Percentiles rank a stretch among this genome's conserved stretches.
These are phyloP conservation scores for Quadriops clusia DNA, from an alignment of 2,888 invertebrate species.

Conservation along the genomic window DNA sequence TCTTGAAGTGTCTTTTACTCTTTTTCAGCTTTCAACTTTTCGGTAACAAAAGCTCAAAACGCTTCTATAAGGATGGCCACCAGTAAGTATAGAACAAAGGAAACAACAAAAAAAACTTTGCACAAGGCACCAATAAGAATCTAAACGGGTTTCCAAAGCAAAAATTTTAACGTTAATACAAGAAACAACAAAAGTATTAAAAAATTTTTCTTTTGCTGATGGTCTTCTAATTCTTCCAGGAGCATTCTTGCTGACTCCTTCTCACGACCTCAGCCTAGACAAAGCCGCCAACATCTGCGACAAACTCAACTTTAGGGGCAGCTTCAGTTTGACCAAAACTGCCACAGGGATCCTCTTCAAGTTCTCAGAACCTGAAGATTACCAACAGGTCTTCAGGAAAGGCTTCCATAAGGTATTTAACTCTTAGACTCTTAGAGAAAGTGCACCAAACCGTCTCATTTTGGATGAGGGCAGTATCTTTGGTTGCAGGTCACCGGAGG, in stretches of 20 bases:
- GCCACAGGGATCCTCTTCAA: slow-evolving; percentile 82
- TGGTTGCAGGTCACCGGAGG: slow-evolving; percentile 58
- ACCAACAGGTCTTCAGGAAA: slow-evolving; percentile 75
- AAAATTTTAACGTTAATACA: too few species aligned
- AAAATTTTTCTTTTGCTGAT: too few species aligned
- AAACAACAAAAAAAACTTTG: not conserved
- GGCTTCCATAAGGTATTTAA: slow-evolving; percentile 53
- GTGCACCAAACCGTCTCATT: not conserved
- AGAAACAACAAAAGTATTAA: too few species aligned
- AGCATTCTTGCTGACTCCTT: slow-evolving; percentile 74
- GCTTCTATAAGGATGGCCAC: too few species aligned
- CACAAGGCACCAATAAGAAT: not conserved
- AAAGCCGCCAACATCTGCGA: slow-evolving; percentile 77
- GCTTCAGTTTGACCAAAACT: slow-evolving; percentile 77
- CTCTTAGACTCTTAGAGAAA: not conserved
- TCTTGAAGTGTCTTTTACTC: too few species aligned
- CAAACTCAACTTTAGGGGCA: slow-evolving; percentile 79
- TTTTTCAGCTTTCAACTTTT: too few species aligned
- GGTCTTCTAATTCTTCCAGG: slow-evolving; percentile 42
- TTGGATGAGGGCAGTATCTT: not conserved
- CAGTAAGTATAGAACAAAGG: too few species aligned
- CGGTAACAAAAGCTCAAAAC: too few species aligned
- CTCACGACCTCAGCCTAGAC: slow-evolving; percentile 76
- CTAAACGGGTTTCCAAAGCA: too few species aligned
- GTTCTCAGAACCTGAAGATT: slow-evolving; percentile 78